phyloP scores from a whole-genome alignment of 2,113 vertebrate species.

The Datnioides undecimradiatus region DNA sequence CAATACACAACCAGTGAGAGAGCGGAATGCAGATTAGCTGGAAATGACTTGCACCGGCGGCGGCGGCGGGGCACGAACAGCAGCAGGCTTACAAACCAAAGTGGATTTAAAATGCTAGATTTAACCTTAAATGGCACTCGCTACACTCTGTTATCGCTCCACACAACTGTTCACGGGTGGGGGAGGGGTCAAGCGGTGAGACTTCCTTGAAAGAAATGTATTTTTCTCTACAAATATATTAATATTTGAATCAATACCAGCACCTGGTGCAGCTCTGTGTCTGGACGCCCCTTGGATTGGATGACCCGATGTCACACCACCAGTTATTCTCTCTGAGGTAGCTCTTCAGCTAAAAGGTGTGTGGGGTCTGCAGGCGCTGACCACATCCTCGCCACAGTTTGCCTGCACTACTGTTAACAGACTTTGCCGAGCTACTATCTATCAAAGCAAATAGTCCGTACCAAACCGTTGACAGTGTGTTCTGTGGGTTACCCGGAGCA shows the following conservation, averaged over 20 bases:
- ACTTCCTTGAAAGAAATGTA: slow-evolving; percentile 37
- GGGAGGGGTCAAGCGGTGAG: slow-evolving; percentile 25
- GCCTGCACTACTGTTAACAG: too few relatives aligned
- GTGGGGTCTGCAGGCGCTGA: not conserved
- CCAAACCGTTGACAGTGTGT: not conserved
- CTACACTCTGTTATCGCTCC: slow-evolving; percentile 34
- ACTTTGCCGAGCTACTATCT: not conserved
- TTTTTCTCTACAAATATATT: slow-evolving; percentile 13
- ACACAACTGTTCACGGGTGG: slow-evolving; percentile 27
- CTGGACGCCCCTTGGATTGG: not conserved
- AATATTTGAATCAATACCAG: not conserved
- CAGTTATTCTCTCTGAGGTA: not conserved
- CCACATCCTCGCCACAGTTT: too few relatives aligned
- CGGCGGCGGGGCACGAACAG: slow-evolving; percentile 22
- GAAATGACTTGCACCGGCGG: slow-evolving; percentile 33
- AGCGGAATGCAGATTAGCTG: slow-evolving; percentile 30
- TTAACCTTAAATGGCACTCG: slow-evolving; percentile 64
- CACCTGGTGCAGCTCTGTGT: not conserved
- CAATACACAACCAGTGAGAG: not conserved
- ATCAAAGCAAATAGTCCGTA: not conserved
- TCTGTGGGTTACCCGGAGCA: not conserved
- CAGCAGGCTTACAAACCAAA: slow-evolving; percentile 50
- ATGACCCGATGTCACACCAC: not conserved
- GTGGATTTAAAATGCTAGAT: slow-evolving; percentile 65
- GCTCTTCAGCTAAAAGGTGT: not conserved